These are phyloP conservation scores for Melanaphis sacchari DNA, from an alignment of 1,140 invertebrate species.

Conservation along the genomic window DNA sequence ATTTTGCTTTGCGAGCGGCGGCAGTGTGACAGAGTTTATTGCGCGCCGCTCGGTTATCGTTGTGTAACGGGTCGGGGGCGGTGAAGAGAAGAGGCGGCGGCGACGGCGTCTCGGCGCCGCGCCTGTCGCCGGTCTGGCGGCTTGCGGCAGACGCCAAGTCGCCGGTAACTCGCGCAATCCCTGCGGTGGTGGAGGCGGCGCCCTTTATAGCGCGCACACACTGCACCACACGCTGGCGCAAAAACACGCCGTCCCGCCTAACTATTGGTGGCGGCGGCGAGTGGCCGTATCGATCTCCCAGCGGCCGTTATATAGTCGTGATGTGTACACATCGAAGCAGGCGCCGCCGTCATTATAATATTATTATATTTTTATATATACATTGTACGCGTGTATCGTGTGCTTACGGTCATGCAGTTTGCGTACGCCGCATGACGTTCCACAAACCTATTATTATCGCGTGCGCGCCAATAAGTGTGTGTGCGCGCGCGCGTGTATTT, in stretches of 20 bases:
- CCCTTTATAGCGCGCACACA: neutral
- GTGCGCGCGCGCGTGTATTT: too few relatives aligned
- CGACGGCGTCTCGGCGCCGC: slow-evolving; percentile 44
- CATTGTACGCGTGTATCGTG: neutral
- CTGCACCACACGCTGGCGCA: neutral
- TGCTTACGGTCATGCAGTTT: neutral
- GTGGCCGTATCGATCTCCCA: slow-evolving; percentile 43
- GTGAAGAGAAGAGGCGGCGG: neutral
- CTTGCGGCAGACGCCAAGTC: slow-evolving; percentile 56
- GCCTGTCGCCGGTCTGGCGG: slow-evolving; percentile 52
- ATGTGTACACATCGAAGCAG: neutral
- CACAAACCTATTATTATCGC: neutral
- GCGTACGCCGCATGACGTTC: neutral
- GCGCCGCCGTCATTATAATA: neutral
- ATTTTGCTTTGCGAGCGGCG: neutral
- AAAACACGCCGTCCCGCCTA: neutral
- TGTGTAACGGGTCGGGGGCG: neutral
- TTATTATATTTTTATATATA: neutral
- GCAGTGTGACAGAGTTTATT: slow-evolving; percentile 9
- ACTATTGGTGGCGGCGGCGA: neutral
- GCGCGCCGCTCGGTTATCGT: neutral
- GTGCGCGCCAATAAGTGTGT: too few relatives aligned
- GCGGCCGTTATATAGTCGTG: neutral
- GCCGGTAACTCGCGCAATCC: slow-evolving; percentile 3
- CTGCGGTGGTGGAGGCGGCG: neutral